A percentile compares a stretch with the other conserved stretches of the same genome.
Conservation (phyloP, 2,797 vertebrate species). For the Mionectes olivaceus region DNA sequence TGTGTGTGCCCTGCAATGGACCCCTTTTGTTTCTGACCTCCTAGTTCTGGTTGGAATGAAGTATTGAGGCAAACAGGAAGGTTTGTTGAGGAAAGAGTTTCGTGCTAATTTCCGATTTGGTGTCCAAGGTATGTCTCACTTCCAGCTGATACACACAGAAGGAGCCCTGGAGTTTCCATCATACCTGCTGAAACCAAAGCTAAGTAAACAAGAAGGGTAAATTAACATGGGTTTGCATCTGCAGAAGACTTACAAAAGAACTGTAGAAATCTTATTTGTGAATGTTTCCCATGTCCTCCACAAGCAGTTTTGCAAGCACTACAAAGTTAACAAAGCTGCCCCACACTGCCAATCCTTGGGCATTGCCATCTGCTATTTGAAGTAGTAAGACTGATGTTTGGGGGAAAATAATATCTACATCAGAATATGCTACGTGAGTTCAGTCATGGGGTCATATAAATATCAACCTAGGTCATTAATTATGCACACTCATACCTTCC, state of each 20-base stretch:
- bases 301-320: neutral
- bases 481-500: neutral
- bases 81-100: neutral
- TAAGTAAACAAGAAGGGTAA: neutral
- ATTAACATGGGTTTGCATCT: neutral
- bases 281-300: neutral
- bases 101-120: rapidly evolving
- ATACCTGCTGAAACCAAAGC: neutral
- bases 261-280: neutral
- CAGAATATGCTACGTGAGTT: neutral
- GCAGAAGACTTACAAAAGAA: neutral
- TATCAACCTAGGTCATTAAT: neutral
- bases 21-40: neutral
- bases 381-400: neutral
- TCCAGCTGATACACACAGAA: neutral
- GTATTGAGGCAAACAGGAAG: neutral
- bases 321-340: neutral
- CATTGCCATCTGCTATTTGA: neutral
- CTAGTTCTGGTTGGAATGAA: neutral
- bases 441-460: neutral
- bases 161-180: neutral
- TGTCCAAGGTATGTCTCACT: neutral
- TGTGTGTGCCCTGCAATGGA: neutral
- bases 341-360: neutral
- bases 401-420: neutral